A percentile compares a stretch with the other conserved stretches of the same genome.
Conservation (phyloP, 2,888 invertebrate species). For the Cetonia aurata region DNA sequence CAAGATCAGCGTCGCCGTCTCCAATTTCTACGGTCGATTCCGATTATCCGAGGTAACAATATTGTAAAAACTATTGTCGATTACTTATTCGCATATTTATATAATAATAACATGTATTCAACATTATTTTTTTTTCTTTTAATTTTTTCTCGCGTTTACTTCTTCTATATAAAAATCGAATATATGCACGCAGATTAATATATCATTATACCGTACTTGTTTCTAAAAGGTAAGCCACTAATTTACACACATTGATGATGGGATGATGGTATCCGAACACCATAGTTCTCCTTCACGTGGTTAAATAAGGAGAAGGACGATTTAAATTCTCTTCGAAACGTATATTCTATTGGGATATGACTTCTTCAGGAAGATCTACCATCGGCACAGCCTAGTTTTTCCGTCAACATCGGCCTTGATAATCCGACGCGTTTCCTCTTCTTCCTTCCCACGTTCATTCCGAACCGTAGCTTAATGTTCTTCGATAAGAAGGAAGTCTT, state of each 20-base stretch:
- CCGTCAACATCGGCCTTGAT: background rate
- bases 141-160: conserved; percentile 27
- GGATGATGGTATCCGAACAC: conserved; percentile 9
- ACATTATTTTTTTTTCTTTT: background rate
- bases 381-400: background rate
- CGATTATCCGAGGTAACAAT: conserved; percentile 23
- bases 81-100: conserved; percentile 22
- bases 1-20: conserved; percentile 24
- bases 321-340: background rate
- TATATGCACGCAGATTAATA: conserved; percentile 20
- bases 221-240: conserved; percentile 58
- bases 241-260: conserved; percentile 41
- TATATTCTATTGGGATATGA: conserved; percentile 10
- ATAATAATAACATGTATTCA: background rate
- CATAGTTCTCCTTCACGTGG: background rate
- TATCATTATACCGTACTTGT: conserved; percentile 44
- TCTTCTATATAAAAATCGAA: conserved; percentile 41
- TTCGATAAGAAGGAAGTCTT: background rate
- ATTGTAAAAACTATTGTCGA: conserved; percentile 49
- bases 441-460: conserved; percentile 14
- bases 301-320: conserved; percentile 9
- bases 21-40: conserved; percentile 20
- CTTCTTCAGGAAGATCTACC: conserved; percentile 2
- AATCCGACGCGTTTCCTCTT: background rate
- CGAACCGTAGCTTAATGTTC: background rate